Conservation (phyloP, 2,888 invertebrate genomes). For the Diarsia rubi region DNA sequence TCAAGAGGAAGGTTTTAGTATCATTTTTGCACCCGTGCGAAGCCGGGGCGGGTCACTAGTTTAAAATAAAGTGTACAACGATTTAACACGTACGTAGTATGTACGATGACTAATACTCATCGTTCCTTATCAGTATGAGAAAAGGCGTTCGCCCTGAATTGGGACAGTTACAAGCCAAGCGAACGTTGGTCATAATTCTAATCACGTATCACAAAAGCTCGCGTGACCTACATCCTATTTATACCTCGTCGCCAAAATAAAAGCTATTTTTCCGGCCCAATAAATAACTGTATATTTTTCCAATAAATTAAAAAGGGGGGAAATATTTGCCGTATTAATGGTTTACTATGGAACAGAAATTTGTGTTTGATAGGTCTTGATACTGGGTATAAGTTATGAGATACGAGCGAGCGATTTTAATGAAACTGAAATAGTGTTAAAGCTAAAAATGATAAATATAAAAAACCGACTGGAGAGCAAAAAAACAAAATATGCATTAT, state of each 20-base stretch:
- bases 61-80: too few relatives aligned
- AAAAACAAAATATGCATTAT: too few relatives aligned
- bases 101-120: neutral
- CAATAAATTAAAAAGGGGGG: constrained; percentile 70
- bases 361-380: constrained; percentile 68
- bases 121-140: neutral
- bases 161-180: constrained; percentile 9
- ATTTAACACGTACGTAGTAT: neutral
- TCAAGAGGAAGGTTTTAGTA: too few relatives aligned
- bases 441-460: neutral
- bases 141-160: constrained; percentile 1
- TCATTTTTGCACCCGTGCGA: too few relatives aligned
- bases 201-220: constrained; percentile 42
- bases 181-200: constrained; percentile 37
- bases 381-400: constrained; percentile 52
- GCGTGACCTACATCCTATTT: constrained; percentile 50
- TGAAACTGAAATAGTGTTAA: neutral
- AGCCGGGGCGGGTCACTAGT: too few relatives aligned
- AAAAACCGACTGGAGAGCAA: neutral
- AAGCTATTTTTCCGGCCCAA: constrained; percentile 40
- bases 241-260: constrained; percentile 40
- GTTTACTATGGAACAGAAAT: constrained; percentile 71
- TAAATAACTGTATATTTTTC: constrained; percentile 35
- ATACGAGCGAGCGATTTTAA: neutral
- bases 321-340: constrained; percentile 77